Conservation (phyloP, 2,113 vertebrate species). For the Tachycineta bicolor region DNA sequence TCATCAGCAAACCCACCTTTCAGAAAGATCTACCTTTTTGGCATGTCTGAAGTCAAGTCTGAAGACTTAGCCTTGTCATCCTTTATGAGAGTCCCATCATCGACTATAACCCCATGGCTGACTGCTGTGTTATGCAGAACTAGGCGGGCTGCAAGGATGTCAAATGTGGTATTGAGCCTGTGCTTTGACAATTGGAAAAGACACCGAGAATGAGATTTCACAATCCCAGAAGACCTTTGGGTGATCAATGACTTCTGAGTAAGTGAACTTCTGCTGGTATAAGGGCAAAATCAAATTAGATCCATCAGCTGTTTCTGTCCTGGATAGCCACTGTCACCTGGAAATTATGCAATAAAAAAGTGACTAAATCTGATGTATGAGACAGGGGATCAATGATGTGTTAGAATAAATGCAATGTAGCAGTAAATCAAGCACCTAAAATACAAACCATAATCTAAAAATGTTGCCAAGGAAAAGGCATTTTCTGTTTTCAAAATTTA, state of each 20-base stretch:
- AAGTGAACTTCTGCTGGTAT: slow-evolving; percentile 46
- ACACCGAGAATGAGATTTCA: slow-evolving; percentile 27
- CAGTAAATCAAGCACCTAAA: slow-evolving; percentile 39
- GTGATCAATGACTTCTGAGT: slow-evolving; percentile 52
- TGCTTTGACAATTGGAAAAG: slow-evolving; percentile 55
- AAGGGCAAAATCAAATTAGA: slow-evolving; percentile 59
- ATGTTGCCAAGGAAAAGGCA: background rate
- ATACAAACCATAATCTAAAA: slow-evolving; percentile 10
- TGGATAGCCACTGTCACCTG: slow-evolving; percentile 5
- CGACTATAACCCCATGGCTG: slow-evolving; percentile 10
- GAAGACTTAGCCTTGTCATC: slow-evolving; percentile 53
- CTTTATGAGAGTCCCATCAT: slow-evolving; percentile 39
- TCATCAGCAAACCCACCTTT: slow-evolving; percentile 22
- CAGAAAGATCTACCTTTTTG: slow-evolving; percentile 10
- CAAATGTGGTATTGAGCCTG: slow-evolving; percentile 3
- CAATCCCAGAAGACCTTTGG: slow-evolving; percentile 41
- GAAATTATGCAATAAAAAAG: slow-evolving; percentile 45
- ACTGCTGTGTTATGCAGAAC: slow-evolving; percentile 28
- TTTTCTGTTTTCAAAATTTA: slow-evolving; percentile 6
- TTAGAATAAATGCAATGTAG: slow-evolving; percentile 50
- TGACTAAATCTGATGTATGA: slow-evolving; percentile 34
- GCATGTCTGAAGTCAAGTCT: slow-evolving; percentile 34
- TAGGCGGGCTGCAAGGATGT: slow-evolving; percentile 4
- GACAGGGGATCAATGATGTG: background rate
- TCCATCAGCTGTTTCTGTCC: slow-evolving; percentile 39